A percentile compares a stretch with the other conserved stretches of the same genome.
Evolutionary conservation across 1,140 invertebrate species (phyloP).

Genomic region (Chironomus striatipennis): DNA sequence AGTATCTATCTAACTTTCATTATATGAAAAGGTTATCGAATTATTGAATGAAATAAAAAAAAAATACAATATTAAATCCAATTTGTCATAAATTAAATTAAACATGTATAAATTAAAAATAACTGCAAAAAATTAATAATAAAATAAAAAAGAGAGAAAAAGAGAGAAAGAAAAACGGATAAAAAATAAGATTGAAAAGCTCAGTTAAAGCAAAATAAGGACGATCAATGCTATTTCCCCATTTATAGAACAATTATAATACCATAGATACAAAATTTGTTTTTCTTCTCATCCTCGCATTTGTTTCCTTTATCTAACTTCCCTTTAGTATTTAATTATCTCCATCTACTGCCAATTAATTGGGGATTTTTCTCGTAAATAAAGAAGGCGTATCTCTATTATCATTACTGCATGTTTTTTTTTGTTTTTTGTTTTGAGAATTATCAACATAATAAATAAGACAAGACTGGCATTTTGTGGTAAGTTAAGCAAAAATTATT

Average conservation of each 20-base stretch:
- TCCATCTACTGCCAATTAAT: slow-evolving; percentile 12
- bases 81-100: slow-evolving; percentile 15
- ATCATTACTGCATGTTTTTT: no score
- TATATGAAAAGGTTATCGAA: background rate
- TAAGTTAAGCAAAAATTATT: background rate
- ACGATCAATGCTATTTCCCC: background rate
- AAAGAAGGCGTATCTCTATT: slow-evolving; percentile 9
- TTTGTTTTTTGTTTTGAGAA: no score
- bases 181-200: background rate
- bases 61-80: slow-evolving; percentile 3
- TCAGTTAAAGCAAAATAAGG: background rate
- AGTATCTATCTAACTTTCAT: no score
- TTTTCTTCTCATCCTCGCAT: background rate
- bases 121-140: background rate
- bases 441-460: no score
- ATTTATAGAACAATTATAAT: no score
- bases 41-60: background rate
- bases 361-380: slow-evolving; percentile 7
- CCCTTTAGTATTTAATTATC: slow-evolving; percentile 9
- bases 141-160: background rate
- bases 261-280: no score
- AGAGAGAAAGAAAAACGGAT: background rate
- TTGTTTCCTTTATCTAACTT: background rate
- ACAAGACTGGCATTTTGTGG: no score
- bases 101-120: background rate